Evolutionary conservation across 2,113 vertebrate species (phyloP).

Genomic region (Strigops habroptila): DNA sequence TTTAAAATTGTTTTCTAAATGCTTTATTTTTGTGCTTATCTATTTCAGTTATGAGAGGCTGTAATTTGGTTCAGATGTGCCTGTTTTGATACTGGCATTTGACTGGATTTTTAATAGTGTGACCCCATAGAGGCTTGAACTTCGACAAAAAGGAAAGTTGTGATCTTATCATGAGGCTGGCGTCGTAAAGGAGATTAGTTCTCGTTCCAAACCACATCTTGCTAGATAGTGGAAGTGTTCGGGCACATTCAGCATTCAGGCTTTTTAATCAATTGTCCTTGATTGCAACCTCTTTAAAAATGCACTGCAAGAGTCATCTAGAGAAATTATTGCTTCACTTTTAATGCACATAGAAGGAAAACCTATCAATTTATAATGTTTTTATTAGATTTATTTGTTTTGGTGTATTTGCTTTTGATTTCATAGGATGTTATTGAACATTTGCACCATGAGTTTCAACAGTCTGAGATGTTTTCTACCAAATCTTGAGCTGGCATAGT

Average conservation of each 20-base stretch:
- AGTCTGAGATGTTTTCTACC: not conserved
- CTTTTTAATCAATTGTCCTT: not conserved
- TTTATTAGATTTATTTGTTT: not conserved
- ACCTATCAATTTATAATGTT: not conserved
- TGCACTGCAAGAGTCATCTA: not conserved
- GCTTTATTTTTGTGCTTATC: not conserved
- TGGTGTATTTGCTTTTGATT: not conserved
- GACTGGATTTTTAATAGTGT: not conserved
- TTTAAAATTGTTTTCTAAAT: not conserved
- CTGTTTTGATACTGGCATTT: not conserved
- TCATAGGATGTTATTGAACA: not conserved
- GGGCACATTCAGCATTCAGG: not conserved
- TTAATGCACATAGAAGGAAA: not conserved
- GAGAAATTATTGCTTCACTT: not conserved
- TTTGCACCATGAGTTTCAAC: not conserved
- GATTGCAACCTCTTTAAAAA: not conserved
- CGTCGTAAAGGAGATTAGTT: not conserved
- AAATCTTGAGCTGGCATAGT: not conserved
- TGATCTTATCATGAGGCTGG: not conserved
- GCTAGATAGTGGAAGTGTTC: not conserved
- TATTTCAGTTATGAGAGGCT: not conserved
- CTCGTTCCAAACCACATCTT: not conserved
- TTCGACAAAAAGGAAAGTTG: not conserved
- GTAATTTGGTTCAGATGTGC: conserved; percentile 12
- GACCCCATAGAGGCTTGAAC: not conserved